A percentile compares a stretch with the other conserved stretches of the same genome.
These are phyloP conservation scores for Chaetops frenatus DNA, from an alignment of 2,113 vertebrate species.

Conservation along the genomic window DNA sequence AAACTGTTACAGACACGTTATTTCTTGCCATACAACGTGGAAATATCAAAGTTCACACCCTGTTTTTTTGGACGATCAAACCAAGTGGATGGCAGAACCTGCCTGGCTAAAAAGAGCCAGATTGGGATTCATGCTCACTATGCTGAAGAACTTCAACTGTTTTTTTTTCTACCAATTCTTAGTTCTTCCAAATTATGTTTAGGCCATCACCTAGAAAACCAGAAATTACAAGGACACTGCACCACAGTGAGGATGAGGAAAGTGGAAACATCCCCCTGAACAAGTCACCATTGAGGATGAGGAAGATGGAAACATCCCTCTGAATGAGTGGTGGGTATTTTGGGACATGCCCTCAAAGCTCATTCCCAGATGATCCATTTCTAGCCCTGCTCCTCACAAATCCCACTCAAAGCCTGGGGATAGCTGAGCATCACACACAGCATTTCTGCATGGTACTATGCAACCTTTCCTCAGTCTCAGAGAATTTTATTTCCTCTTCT, in stretches of 20 bases:
- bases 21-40: conserved; percentile 29
- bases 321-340: fast-evolving
- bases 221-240: background rate
- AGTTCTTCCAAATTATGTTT: background rate
- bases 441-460: background rate
- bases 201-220: background rate
- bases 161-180: background rate
- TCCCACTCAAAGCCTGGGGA: background rate
- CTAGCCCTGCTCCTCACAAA: background rate
- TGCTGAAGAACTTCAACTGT: fast-evolving
- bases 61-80: conserved; percentile 40
- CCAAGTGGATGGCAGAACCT: background rate
- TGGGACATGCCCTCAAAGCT: fast-evolving
- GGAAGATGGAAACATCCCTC: background rate
- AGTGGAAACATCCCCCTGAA: background rate
- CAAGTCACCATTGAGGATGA: background rate
- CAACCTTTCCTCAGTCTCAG: background rate
- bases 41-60: conserved; percentile 55
- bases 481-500: background rate
- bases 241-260: background rate
- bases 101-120: background rate
- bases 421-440: background rate
- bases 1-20: conserved; percentile 43
- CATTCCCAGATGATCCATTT: fast-evolving
- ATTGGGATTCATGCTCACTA: background rate